These are phyloP conservation scores for Ophion slaviceki DNA, from an alignment of 2,888 invertebrate genomes.

Conservation along the genomic window DNA sequence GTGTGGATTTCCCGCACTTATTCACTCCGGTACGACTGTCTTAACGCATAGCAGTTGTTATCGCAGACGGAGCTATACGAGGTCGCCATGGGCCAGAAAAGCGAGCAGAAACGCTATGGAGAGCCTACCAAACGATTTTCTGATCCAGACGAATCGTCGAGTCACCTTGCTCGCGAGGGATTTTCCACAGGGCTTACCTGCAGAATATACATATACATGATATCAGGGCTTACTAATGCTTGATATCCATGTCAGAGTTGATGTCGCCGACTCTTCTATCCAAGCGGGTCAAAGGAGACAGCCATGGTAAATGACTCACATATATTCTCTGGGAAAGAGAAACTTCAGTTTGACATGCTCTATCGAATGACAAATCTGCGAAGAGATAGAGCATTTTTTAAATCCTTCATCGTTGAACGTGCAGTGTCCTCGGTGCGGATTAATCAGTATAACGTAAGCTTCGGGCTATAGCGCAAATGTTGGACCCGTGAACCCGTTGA, in stretches of 20 bases:
- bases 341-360: slow-evolving; percentile 3
- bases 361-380: slow-evolving; percentile 57
- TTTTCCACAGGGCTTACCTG: slow-evolving; percentile 32
- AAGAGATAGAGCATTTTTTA: slow-evolving; percentile 25
- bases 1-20: slow-evolving; percentile 33
- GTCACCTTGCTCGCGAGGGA: slow-evolving; percentile 47
- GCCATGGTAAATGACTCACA: slow-evolving; percentile 42
- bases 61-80: neutral
- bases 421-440: slow-evolving; percentile 32
- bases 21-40: slow-evolving; percentile 23
- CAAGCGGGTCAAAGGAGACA: slow-evolving; percentile 40
- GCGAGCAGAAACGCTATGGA: neutral
- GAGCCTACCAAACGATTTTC: slow-evolving; percentile 58
- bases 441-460: slow-evolving; percentile 34
- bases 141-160: slow-evolving; percentile 66
- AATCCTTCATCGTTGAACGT: slow-evolving; percentile 34
- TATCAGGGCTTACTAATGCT: slow-evolving; percentile 27
- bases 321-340: slow-evolving; percentile 36
- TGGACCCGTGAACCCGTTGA: slow-evolving; percentile 28
- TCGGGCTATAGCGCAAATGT: slow-evolving; percentile 8
- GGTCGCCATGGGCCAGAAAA: slow-evolving; percentile 15
- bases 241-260: slow-evolving; percentile 41
- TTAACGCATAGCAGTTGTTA: slow-evolving; percentile 6
- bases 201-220: slow-evolving; percentile 35
- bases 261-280: slow-evolving; percentile 28